A percentile compares a stretch with the other conserved stretches of the same genome.
Conservation (phyloP, 2,797 vertebrate genomes). For the Sitta carolinensis region DNA sequence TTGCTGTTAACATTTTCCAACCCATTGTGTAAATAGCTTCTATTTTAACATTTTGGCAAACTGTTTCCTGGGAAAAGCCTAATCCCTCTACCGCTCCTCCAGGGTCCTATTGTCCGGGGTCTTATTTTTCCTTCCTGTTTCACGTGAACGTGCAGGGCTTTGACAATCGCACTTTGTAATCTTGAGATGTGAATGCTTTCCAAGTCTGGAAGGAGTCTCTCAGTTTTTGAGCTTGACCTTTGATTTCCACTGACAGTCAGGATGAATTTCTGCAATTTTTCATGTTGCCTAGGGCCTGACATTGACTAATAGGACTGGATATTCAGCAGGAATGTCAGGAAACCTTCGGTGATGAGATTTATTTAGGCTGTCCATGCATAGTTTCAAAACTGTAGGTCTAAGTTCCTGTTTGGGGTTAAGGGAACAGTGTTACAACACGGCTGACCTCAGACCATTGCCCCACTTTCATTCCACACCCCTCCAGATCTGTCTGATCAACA, state of each 20-base stretch:
- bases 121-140: conserved; percentile 57
- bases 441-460: not conserved
- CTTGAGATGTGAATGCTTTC: conserved; percentile 28
- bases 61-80: not conserved
- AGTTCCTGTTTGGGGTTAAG: conserved; percentile 11
- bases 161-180: conserved; percentile 48
- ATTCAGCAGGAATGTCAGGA: conserved; percentile 42
- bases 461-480: not conserved
- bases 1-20: not conserved
- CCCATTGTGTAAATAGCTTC: conserved; percentile 21
- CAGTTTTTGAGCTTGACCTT: conserved; percentile 47
- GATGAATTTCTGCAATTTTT: conserved; percentile 60
- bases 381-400: conserved; percentile 13
- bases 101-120: conserved; percentile 35
- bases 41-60: conserved; percentile 47
- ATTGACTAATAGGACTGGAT: conserved; percentile 53
- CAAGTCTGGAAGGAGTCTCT: conserved; percentile 31
- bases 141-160: not conserved
- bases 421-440: not conserved
- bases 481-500: not conserved
- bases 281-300: conserved; percentile 6
- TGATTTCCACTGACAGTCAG: conserved; percentile 51
- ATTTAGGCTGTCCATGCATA: not conserved
- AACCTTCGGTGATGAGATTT: conserved; percentile 11
- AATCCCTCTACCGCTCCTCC: not conserved